Evolutionary conservation across 2,888 invertebrate genomes (phyloP).

Genomic region (Xylota segnis): DNA sequence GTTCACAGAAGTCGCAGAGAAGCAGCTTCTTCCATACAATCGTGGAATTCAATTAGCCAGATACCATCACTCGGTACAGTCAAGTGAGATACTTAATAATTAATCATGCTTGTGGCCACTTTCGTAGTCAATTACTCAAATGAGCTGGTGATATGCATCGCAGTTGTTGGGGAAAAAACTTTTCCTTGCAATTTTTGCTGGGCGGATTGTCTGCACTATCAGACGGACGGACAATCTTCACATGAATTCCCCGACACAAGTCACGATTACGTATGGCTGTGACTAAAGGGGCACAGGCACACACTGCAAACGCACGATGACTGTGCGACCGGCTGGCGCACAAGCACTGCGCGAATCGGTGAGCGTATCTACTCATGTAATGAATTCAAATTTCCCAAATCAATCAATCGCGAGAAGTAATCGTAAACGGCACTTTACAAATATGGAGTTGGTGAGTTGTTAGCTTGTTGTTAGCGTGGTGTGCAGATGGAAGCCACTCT

Average conservation of each 20-base stretch:
- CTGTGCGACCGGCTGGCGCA: neutral
- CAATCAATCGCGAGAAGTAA: conserved; percentile 66
- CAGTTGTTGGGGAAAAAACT: conserved; percentile 46
- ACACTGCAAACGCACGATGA: conserved; percentile 39
- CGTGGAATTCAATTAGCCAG: conserved; percentile 73
- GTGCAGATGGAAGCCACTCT: conserved; percentile 11
- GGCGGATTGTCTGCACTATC: conserved; percentile 58
- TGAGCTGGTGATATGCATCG: conserved; percentile 73
- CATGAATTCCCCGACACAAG: conserved; percentile 65
- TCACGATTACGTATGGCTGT: conserved; percentile 56
- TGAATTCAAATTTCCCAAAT: conserved; percentile 74
- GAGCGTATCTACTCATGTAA: conserved; percentile 48
- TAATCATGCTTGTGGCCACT: conserved; percentile 71
- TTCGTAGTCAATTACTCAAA: conserved; percentile 76
- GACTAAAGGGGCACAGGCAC: neutral
- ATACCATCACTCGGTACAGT: conserved; percentile 54
- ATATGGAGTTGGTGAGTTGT: conserved; percentile 67
- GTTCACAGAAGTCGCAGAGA: conserved; percentile 31
- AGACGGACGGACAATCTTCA: conserved; percentile 69
- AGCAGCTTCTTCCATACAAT: conserved; percentile 42
- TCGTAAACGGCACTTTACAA: conserved; percentile 70
- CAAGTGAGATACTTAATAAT: conserved; percentile 68
- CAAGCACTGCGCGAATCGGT: conserved; percentile 6
- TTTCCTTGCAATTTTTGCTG: conserved; percentile 23
- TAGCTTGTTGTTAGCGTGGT: conserved; percentile 31